Evolutionary conservation across 2,113 vertebrate species (phyloP).

Genomic region (Epinephelus fuscoguttatus): DNA sequence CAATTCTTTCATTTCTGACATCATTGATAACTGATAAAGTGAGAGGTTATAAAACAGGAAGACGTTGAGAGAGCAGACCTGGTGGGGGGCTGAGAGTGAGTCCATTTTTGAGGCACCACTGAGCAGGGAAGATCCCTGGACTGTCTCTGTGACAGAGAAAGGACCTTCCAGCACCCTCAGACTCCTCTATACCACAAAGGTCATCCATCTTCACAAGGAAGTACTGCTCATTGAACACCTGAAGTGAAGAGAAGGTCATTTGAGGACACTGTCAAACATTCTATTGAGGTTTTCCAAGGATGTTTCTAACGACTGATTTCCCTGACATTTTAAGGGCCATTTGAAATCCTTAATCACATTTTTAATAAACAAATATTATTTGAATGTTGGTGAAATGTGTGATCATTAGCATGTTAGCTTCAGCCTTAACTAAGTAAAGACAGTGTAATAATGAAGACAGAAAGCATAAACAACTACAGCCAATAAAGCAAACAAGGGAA

Average conservation of each 20-base stretch:
- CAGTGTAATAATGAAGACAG: neutral
- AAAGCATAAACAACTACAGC: slow-evolving; percentile 4
- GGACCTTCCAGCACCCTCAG: slow-evolving; percentile 80
- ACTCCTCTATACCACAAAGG: slow-evolving; percentile 84
- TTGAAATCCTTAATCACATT: no score
- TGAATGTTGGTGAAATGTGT: no score
- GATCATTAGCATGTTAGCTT: neutral
- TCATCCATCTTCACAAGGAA: slow-evolving; percentile 95
- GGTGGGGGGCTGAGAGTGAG: slow-evolving; percentile 90
- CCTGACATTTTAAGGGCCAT: no score
- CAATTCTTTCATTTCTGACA: neutral
- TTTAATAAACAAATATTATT: no score
- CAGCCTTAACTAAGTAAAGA: neutral
- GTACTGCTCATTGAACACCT: slow-evolving; percentile 93
- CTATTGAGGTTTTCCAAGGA: neutral
- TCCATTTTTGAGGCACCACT: slow-evolving; percentile 96
- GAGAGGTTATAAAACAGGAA: neutral
- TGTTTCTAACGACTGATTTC: no score
- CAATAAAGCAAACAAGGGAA: slow-evolving; percentile 1
- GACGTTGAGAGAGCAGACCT: slow-evolving; percentile 80
- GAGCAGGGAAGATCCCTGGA: slow-evolving; percentile 89
- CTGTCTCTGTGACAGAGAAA: slow-evolving; percentile 86
- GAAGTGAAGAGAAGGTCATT: slow-evolving; percentile 5
- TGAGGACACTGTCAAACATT: neutral
- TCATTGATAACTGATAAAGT: neutral